Evolutionary conservation across 2,888 invertebrate species (phyloP).

Genomic region (Troglohyphantes excavatus): DNA sequence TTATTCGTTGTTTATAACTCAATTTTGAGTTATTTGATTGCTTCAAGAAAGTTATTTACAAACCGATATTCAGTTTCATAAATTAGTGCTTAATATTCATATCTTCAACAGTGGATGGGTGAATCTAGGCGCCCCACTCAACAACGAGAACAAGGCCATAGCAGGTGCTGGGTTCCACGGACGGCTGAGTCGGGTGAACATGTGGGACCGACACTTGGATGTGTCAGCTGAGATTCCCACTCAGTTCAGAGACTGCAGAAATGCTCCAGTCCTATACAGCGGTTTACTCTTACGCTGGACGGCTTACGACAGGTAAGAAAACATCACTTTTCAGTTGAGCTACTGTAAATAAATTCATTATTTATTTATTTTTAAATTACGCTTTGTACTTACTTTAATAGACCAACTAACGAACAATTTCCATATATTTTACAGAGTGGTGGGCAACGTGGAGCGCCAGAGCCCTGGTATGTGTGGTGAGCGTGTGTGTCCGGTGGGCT

Average conservation of each 20-base stretch:
- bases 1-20: too few species aligned
- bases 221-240: slow-evolving; percentile 95
- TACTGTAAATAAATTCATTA: too few species aligned
- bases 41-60: too few species aligned
- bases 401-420: too few species aligned
- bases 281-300: slow-evolving; percentile 95
- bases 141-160: slow-evolving; percentile 88
- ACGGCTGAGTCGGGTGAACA: slow-evolving; percentile 94
- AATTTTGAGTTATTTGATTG: too few species aligned
- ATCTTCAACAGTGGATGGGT: slow-evolving; percentile 92
- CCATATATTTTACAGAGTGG: slow-evolving; percentile 84
- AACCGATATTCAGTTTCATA: too few species aligned
- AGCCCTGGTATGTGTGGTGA: slow-evolving; percentile 96
- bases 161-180: slow-evolving; percentile 97
- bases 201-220: slow-evolving; percentile 95
- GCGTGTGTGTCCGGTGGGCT: slow-evolving; percentile 93
- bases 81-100: too few species aligned
- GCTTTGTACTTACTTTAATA: too few species aligned
- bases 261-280: slow-evolving; percentile 93
- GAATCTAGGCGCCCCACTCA: slow-evolving; percentile 94
- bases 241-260: slow-evolving; percentile 95
- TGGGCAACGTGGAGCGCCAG: slow-evolving; percentile 94
- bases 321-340: not conserved
- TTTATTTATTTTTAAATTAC: too few species aligned
- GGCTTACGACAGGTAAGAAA: slow-evolving; percentile 89